These are phyloP conservation scores for Platichthys stellatus DNA, from an alignment of 2,113 vertebrate species.

Conservation along the genomic window DNA sequence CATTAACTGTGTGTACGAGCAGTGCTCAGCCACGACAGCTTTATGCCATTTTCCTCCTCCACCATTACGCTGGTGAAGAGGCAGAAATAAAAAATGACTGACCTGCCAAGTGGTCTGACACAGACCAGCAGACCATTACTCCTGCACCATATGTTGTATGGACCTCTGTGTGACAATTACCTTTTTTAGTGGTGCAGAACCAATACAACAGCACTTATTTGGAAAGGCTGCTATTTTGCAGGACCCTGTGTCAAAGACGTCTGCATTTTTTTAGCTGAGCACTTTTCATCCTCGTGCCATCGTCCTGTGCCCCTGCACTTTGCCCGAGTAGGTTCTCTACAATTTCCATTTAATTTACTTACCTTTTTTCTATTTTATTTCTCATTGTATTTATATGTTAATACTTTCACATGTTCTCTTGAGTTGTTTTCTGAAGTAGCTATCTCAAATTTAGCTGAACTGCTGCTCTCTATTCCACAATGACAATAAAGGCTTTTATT, in stretches of 20 bases:
- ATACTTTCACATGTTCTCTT: too few species aligned
- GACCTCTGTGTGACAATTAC: slow-evolving; percentile 15
- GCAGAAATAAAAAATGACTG: slow-evolving; percentile 28
- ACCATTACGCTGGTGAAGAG: slow-evolving; percentile 24
- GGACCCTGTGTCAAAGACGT: not conserved
- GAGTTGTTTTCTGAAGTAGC: too few species aligned
- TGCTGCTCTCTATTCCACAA: too few species aligned
- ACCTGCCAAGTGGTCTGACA: slow-evolving; percentile 54
- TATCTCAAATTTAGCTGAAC: too few species aligned
- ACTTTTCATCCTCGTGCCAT: too few species aligned
- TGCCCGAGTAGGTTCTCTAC: too few species aligned
- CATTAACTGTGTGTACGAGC: not conserved
- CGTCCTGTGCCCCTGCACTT: too few species aligned
- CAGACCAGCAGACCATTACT: slow-evolving; percentile 48
- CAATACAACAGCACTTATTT: not conserved
- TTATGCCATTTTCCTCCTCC: slow-evolving; percentile 12
- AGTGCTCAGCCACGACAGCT: not conserved
- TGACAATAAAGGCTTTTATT: not conserved
- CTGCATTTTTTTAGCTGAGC: too few species aligned
- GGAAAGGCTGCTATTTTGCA: not conserved
- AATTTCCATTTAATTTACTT: too few species aligned
- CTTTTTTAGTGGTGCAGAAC: slow-evolving; percentile 58
- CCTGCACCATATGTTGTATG: not conserved
- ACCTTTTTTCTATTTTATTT: too few species aligned
- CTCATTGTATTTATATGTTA: too few species aligned